phyloP scores from a whole-genome alignment of 2,113 vertebrate species.

The Aphelocoma coerulescens region DNA sequence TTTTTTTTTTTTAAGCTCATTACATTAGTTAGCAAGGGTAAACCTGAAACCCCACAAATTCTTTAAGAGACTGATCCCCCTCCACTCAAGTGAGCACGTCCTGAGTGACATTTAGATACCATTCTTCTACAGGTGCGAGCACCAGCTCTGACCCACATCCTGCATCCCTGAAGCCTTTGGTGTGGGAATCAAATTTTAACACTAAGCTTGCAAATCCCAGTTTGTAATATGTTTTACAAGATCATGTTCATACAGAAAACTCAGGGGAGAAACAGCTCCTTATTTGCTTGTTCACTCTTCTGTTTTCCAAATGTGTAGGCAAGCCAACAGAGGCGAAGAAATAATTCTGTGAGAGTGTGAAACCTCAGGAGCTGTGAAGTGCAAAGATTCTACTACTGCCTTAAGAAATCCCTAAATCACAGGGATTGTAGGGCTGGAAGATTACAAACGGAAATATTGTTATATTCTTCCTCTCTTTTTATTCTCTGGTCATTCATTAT shows the following conservation, averaged over 20 bases:
- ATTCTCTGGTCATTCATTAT: not conserved
- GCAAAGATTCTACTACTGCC: not conserved
- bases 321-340: not conserved
- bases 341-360: not conserved
- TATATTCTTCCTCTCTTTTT: not conserved
- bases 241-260: not conserved
- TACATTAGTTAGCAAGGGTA: not conserved
- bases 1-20: not conserved
- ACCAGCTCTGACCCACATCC: not conserved
- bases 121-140: not conserved
- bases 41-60: not conserved
- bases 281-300: not conserved
- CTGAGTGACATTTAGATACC: not conserved
- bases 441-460: not conserved
- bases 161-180: rapidly evolving
- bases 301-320: not conserved
- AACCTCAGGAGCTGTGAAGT: not conserved
- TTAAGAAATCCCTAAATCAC: not conserved
- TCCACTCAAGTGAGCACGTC: not conserved
- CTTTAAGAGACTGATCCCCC: not conserved
- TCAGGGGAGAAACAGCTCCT: not conserved
- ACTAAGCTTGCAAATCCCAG: not conserved
- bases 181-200: not conserved
- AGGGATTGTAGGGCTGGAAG: not conserved
- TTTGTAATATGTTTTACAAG: not conserved